These are phyloP conservation scores for Sciaenops ocellatus DNA, from an alignment of 2,797 vertebrate genomes.

Conservation along the genomic window DNA sequence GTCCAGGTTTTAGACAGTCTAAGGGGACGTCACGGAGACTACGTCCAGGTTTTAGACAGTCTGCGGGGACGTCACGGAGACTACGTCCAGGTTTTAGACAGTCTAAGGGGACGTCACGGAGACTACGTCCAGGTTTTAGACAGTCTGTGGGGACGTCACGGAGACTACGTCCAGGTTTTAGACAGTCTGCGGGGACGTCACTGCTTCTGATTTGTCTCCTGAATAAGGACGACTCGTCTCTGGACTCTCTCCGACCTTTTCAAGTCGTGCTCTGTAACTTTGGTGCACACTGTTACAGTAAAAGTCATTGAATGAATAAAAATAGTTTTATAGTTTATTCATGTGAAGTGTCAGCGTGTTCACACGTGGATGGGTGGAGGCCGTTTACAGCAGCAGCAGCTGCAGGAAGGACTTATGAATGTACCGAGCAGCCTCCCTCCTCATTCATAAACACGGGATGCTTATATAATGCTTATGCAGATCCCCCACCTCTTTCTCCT, in stretches of 20 bases:
- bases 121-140: too few relatives aligned
- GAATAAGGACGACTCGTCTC: slow-evolving; percentile 5
- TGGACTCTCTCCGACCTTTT: slow-evolving; percentile 29
- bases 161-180: too few relatives aligned
- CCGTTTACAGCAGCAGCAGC: slow-evolving; percentile 60
- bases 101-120: too few relatives aligned
- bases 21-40: too few relatives aligned
- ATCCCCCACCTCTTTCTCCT: slow-evolving; percentile 39
- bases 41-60: too few relatives aligned
- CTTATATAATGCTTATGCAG: slow-evolving; percentile 81
- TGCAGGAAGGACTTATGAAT: slow-evolving; percentile 71
- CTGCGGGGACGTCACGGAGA: too few relatives aligned
- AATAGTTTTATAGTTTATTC: not conserved
- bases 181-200: too few relatives aligned
- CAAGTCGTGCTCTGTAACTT: too few relatives aligned
- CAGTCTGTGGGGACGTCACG: too few relatives aligned
- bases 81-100: too few relatives aligned
- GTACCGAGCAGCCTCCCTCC: slow-evolving; percentile 48
- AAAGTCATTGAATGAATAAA: not conserved
- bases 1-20: too few relatives aligned
- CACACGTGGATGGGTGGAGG: slow-evolving; percentile 35
- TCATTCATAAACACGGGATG: slow-evolving; percentile 81
- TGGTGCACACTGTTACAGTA: not conserved
- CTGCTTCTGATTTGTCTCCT: not conserved
- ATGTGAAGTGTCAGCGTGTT: slow-evolving; percentile 14